Evolutionary conservation across 2,797 vertebrate species (phyloP), one percentile per base, ranked within the genome.

Genomic region (Sternarchorhynchus goeldii): DNA sequence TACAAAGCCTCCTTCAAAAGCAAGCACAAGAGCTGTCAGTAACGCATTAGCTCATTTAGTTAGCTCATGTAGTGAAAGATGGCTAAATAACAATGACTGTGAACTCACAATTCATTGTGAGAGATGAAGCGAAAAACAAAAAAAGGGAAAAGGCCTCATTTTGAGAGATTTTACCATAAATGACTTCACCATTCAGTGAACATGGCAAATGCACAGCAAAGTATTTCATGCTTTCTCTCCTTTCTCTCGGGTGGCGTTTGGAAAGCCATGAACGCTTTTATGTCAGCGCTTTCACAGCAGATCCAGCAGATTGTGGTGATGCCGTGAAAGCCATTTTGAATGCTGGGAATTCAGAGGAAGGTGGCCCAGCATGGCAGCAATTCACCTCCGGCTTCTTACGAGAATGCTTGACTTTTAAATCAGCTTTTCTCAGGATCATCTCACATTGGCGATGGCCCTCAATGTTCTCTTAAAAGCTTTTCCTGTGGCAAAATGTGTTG

Each of bases 311-410:
- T 55, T 29, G 12, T 41, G n/a, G 31, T 73, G 59, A 60, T 64
- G 41, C 81, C 58, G 62, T 79, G 71, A 58, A 75, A 79, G 62
- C 75, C 34, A 18, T 56, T 73, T 50, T 71, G 20, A 62, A 50
- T 57, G 32, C 62, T 63, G 65, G 58, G 41, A 66, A 60, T 62
- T 63, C 12, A 55, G 50, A 41, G 17, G 18, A 34, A 57, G 31
- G 70, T 75, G 34, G 70, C 76, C 39, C 65, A 79, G 77, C 70
- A 57, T n/a, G 74, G 58, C 18, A 7, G 32, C 63, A 45, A 25
- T 66, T 76, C 56, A 67, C 77, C 79, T 73, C 73, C 71, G 68
- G 57, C 59, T 59, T 50, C 21, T 20, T 8, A 41, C 50, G 34
- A 39, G 45, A 65, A 21, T 25, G 18, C 6, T 72, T 65, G 50